phyloP scores from a whole-genome alignment of 2,797 vertebrate species.

The Pseudochromis fuscus region DNA sequence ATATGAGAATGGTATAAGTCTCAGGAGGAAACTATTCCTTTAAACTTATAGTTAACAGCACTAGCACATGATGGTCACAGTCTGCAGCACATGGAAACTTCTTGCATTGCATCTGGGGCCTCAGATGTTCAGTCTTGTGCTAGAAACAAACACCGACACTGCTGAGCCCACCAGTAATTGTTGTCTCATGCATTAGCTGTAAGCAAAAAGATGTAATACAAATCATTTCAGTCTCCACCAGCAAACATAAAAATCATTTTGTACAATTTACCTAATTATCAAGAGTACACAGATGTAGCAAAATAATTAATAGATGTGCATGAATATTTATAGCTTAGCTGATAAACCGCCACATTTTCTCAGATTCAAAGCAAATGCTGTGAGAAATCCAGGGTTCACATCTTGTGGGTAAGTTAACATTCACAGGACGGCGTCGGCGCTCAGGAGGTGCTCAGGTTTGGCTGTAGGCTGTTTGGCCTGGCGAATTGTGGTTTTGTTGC shows the following conservation, averaged over 20 bases:
- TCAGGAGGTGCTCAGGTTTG: conserved; percentile 37
- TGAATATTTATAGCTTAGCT: conserved; percentile 51
- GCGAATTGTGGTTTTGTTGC: conserved; percentile 17
- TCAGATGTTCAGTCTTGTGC: conserved; percentile 1
- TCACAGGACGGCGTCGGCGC: conserved; percentile 34
- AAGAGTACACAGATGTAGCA: conserved; percentile 41
- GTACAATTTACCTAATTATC: conserved; percentile 34
- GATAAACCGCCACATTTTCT: conserved; percentile 14
- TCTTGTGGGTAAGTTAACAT: conserved; percentile 32
- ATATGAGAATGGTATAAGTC: too few relatives aligned
- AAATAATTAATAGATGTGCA: conserved; percentile 27
- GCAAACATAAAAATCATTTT: conserved; percentile 39
- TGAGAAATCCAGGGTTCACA: conserved; percentile 5
- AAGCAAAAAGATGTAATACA: conserved; percentile 18
- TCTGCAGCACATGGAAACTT: neutral
- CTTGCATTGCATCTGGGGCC: neutral
- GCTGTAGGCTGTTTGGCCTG: conserved; percentile 41
- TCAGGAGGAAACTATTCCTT: neutral
- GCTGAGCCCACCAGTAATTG: neutral
- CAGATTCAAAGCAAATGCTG: conserved; percentile 21
- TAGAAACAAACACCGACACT: conserved; percentile 2
- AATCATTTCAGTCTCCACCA: conserved; percentile 24
- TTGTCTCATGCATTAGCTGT: conserved; percentile 18
- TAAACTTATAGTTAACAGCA: neutral
- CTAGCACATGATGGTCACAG: neutral